Conservation (phyloP, 2,113 vertebrate genomes). For the Mungos mungo region DNA sequence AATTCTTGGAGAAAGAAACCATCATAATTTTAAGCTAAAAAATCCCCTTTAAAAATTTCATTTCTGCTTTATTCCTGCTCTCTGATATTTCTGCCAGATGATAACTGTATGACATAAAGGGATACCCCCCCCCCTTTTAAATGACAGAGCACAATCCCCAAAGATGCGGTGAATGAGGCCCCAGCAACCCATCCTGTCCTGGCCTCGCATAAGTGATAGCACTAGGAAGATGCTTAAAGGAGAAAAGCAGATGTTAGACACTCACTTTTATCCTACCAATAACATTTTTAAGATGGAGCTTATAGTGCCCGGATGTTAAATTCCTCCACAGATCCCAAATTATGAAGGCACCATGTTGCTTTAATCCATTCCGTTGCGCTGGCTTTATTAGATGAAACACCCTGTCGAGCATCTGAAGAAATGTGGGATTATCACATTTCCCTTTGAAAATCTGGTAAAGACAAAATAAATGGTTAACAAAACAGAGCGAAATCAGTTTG, state of each 20-base stretch:
- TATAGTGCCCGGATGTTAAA: constrained; percentile 76
- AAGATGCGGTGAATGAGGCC: not conserved
- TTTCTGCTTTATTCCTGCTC: constrained; percentile 16
- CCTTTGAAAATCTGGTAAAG: constrained; percentile 85
- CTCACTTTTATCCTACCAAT: constrained; percentile 80
- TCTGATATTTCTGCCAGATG: constrained; percentile 29
- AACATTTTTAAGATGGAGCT: constrained; percentile 78
- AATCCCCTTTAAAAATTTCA: not conserved
- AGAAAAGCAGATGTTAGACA: constrained; percentile 80
- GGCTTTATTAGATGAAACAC: constrained; percentile 87
- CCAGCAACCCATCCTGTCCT: not conserved
- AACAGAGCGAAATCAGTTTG: constrained; percentile 83
- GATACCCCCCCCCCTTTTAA: not conserved
- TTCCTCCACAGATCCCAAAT: constrained; percentile 85
- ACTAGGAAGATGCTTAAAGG: constrained; percentile 47
- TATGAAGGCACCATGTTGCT: constrained; percentile 84
- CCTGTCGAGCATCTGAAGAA: constrained; percentile 81
- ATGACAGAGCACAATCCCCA: not conserved
- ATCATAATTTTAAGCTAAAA: not conserved
- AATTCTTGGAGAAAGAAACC: fast-evolving
- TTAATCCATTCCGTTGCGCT: constrained; percentile 83
- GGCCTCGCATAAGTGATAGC: not conserved
- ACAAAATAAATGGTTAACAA: constrained; percentile 87
- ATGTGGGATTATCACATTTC: constrained; percentile 86
- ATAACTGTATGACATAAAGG: not conserved